These are phyloP conservation scores for Bicyclus anynana DNA, from an alignment of 1,140 invertebrate species.

Conservation along the genomic window DNA sequence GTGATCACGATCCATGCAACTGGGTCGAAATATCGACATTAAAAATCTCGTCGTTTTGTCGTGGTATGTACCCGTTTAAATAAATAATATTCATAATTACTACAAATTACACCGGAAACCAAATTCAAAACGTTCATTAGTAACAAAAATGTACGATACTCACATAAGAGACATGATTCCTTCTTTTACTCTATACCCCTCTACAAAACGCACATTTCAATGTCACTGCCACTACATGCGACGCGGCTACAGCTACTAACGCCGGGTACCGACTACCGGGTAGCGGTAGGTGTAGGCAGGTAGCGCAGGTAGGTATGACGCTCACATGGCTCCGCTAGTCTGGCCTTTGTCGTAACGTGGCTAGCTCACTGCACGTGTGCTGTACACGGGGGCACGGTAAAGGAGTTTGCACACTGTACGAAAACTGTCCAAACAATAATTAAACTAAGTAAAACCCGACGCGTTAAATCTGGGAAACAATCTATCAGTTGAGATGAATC, in stretches of 20 bases:
- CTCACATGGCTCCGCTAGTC: neutral
- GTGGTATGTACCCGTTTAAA: too few relatives aligned
- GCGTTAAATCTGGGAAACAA: too few relatives aligned
- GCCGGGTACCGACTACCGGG: neutral
- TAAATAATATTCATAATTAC: too few relatives aligned
- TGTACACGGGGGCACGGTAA: neutral
- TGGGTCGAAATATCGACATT: too few relatives aligned
- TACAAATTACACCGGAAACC: too few relatives aligned
- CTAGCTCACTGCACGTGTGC: neutral
- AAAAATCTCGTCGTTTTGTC: too few relatives aligned
- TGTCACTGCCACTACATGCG: constrained; percentile 11
- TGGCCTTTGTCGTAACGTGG: constrained; percentile 8
- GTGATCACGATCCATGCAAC: too few relatives aligned
- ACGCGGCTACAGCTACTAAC: neutral
- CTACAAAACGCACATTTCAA: constrained; percentile 8
- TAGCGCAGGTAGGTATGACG: neutral
- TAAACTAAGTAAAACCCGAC: too few relatives aligned
- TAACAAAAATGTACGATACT: neutral
- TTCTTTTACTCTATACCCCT: neutral
- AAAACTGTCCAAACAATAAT: neutral
- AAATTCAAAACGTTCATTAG: too few relatives aligned
- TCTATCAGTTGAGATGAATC: too few relatives aligned
- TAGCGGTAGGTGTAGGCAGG: neutral
- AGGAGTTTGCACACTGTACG: neutral
- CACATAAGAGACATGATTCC: neutral